Base-by-base conservation (phyloP, 1,140 invertebrate genomes). In the Himalopsyche phryganea region DNA sequence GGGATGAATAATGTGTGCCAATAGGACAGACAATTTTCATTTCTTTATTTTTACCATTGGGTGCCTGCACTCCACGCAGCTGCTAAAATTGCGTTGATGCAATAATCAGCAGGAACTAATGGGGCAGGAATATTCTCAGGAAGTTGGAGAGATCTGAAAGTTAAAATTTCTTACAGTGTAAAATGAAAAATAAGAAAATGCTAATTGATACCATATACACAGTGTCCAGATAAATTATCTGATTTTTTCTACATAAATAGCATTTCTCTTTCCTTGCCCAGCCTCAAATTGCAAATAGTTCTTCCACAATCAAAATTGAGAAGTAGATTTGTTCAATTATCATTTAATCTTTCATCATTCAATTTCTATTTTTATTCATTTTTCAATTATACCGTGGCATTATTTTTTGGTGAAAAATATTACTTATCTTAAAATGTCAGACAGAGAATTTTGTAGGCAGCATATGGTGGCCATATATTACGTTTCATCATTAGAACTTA, bases 11-110 rank as follows among this genome's bases (percentile, higher is more conserved):
- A n/a, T n/a, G n/a, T n/a, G n/a, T n/a, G n/a, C n/a, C n/a, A n/a
- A n/a, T n/a, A n/a, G n/a, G n/a, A n/a, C n/a, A n/a, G n/a, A n/a
- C n/a, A n/a, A n/a, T n/a, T n/a, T 28, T 28, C 3, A 28, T 28
- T 5, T 28, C 9, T 5, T 28, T 9, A 9, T 28, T 28, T 28
- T 40, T 40, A 55, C 52, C 40, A 38, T 19, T 47, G 15, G 1
- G 15, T 47, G n/a, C 44, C 42, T 14, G 47, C 45, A 36, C 38
- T 35, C 52, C 52, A 55, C 36, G 52, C 52, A 1, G 44, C 23
- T 7, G 44, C 52, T 28, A 57, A 41, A 17, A 57, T 50, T 0
- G 13, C 46, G 18, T 57, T 57, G 15, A 50, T 45, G 18, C 54
- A 57, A n/a, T 33, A 17, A 32, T 57, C 46, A 18, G 41, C 54